Percentiles rank a stretch among this genome's conserved stretches.
phyloP scores from a whole-genome alignment of 30 jellyfish, hydroid and myxozoan species.

The Morbakka virulenta region DNA sequence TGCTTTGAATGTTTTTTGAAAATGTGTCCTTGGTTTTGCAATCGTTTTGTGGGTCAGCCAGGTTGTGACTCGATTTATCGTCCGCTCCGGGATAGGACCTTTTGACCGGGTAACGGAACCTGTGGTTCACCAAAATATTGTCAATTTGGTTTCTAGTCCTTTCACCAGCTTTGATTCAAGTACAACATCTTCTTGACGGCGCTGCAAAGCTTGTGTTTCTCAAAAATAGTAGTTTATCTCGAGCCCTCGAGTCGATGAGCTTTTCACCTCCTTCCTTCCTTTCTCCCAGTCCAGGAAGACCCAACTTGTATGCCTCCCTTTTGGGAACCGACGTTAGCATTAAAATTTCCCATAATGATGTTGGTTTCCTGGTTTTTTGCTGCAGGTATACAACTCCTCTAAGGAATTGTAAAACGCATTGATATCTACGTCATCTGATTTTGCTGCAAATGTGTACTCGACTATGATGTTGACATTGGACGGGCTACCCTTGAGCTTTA shows the following conservation, averaged over 20 bases:
- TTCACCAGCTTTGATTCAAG: background rate
- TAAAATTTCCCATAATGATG: conserved; percentile 16
- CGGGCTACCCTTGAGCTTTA: too few species aligned
- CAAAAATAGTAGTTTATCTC: background rate
- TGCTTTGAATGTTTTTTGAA: too few species aligned
- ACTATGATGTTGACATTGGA: too few species aligned
- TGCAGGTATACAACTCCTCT: too few species aligned
- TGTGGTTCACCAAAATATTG: background rate
- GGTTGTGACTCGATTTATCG: conserved; percentile 15
- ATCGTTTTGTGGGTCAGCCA: background rate
- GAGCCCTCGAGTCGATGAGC: conserved; percentile 9
- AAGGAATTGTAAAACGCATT: too few species aligned
- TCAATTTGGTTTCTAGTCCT: conserved; percentile 7
- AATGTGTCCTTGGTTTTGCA: too few species aligned
- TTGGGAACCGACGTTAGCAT: background rate
- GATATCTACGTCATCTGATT: too few species aligned
- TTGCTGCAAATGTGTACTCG: too few species aligned
- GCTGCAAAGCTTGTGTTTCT: conserved; percentile 9
- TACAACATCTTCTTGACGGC: background rate
- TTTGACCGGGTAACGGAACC: background rate
- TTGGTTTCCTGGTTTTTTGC: too few species aligned
- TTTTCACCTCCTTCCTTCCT: conserved; percentile 2
- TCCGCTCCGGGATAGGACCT: conserved; percentile 16
- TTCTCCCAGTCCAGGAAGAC: background rate
- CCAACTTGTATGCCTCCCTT: background rate